Conservation (phyloP, 2,888 invertebrate species). For the Adelognathus sp. region DNA sequence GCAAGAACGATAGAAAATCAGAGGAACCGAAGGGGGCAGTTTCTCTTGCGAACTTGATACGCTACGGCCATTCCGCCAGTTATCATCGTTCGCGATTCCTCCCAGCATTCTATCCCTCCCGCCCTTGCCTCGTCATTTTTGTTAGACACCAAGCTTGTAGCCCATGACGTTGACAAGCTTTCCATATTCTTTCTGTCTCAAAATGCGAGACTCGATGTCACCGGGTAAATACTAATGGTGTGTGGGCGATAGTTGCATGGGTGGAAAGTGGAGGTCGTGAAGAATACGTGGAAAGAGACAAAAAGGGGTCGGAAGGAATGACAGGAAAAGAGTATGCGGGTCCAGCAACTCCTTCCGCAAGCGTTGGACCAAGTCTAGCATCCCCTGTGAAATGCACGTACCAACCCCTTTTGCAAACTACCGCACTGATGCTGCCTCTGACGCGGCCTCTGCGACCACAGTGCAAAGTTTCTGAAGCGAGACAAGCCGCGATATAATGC, state of each 20-base stretch:
- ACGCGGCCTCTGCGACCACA: constrained; percentile 69
- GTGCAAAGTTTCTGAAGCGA: constrained; percentile 78
- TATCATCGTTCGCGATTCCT: constrained; percentile 59
- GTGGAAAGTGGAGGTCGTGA: constrained; percentile 67
- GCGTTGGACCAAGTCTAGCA: constrained; percentile 63
- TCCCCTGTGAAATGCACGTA: constrained; percentile 34
- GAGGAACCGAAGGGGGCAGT: constrained; percentile 39
- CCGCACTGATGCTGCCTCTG: constrained; percentile 48
- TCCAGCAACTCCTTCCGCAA: constrained; percentile 48
- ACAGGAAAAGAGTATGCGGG: constrained; percentile 23
- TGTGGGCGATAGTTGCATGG: constrained; percentile 75
- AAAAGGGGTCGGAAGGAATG: constrained; percentile 26
- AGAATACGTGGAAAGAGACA: constrained; percentile 72
- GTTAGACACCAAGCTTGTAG: constrained; percentile 48
- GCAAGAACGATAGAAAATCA: constrained; percentile 37
- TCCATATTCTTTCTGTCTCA: constrained; percentile 59
- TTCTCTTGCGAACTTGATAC: constrained; percentile 34
- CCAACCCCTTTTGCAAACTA: constrained; percentile 54
- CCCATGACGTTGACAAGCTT: constrained; percentile 54
- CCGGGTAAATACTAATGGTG: constrained; percentile 73
- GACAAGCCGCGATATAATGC: constrained; percentile 78
- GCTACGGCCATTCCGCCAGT: constrained; percentile 36
- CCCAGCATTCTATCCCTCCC: constrained; percentile 58
- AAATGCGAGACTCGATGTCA: constrained; percentile 67
- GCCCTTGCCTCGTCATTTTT: constrained; percentile 56